Conservation (phyloP, 2,113 vertebrate genomes). For the Phrynocephalus versicolor region DNA sequence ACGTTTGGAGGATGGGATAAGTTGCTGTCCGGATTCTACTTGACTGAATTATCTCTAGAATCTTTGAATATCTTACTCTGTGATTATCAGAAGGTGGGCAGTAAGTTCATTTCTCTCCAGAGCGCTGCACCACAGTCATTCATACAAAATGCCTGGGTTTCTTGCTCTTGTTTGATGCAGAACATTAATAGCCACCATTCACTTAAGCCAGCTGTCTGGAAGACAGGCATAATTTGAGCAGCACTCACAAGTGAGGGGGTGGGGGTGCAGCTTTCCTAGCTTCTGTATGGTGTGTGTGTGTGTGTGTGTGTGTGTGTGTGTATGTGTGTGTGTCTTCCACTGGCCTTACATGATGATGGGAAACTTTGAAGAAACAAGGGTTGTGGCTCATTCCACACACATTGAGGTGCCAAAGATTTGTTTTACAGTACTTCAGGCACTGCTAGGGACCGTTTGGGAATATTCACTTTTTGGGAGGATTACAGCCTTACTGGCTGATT, state of each 20-base stretch:
- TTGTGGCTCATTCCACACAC: too few relatives aligned
- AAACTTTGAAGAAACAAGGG: too few relatives aligned
- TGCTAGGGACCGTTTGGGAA: too few relatives aligned
- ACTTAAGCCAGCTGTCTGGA: neutral
- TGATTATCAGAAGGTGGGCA: neutral
- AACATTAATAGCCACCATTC: neutral
- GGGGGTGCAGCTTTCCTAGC: too few relatives aligned
- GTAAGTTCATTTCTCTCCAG: neutral
- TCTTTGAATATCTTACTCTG: neutral
- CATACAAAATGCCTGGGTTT: rapidly evolving
- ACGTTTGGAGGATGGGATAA: neutral
- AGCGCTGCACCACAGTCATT: neutral
- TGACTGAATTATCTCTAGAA: rapidly evolving
- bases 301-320: too few relatives aligned
- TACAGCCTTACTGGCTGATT: too few relatives aligned
- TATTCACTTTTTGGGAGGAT: too few relatives aligned
- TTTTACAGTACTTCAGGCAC: too few relatives aligned
- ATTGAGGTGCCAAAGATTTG: neutral
- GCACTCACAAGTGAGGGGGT: too few relatives aligned
- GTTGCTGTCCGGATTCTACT: neutral
- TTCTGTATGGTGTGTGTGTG: too few relatives aligned
- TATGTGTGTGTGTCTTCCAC: too few relatives aligned
- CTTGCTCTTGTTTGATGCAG: neutral
- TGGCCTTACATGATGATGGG: too few relatives aligned
- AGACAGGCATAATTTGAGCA: neutral